These are phyloP conservation scores for Corbicula japonica DNA, from an alignment of 2,888 invertebrate genomes.

Conservation along the genomic window DNA sequence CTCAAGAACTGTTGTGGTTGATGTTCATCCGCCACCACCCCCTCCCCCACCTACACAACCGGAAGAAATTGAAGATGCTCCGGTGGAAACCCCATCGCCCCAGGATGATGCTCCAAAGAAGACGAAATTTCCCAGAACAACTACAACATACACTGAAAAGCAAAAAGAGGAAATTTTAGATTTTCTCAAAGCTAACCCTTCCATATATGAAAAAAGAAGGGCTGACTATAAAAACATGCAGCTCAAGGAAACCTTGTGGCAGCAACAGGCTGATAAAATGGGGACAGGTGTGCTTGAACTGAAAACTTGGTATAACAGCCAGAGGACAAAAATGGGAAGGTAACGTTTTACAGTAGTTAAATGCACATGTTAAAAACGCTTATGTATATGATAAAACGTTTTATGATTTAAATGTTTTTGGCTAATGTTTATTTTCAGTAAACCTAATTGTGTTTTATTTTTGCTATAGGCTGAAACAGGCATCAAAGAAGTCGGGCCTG, in stretches of 20 bases:
- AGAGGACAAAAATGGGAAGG: constrained; percentile 26
- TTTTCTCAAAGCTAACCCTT: constrained; percentile 11
- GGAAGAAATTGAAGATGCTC: neutral
- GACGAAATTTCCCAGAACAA: constrained; percentile 3
- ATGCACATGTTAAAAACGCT: constrained; percentile 13
- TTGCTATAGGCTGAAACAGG: constrained; percentile 30
- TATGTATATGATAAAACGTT: constrained; percentile 3
- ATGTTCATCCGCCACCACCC: constrained; percentile 18
- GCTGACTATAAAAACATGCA: constrained; percentile 22
- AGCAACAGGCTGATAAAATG: constrained; percentile 26
- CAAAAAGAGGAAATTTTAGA: constrained; percentile 13
- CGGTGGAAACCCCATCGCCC: neutral
- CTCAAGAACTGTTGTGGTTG: constrained; percentile 7
- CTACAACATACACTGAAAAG: constrained; percentile 3
- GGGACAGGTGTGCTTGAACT: constrained; percentile 9
- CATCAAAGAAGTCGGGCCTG: constrained; percentile 19
- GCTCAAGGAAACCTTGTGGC: constrained; percentile 16
- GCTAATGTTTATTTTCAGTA: neutral
- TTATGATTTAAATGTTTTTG: constrained; percentile 7
- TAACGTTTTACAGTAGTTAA: constrained; percentile 12
- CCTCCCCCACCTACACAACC: constrained; percentile 15
- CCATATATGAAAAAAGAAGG: constrained; percentile 13
- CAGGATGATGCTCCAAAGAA: constrained; percentile 14
- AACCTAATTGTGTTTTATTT: constrained; percentile 13
- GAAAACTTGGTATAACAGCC: constrained; percentile 28